Evolutionary conservation across 2,113 vertebrate species (phyloP).

Genomic region (Trichomycterus rosablanca): DNA sequence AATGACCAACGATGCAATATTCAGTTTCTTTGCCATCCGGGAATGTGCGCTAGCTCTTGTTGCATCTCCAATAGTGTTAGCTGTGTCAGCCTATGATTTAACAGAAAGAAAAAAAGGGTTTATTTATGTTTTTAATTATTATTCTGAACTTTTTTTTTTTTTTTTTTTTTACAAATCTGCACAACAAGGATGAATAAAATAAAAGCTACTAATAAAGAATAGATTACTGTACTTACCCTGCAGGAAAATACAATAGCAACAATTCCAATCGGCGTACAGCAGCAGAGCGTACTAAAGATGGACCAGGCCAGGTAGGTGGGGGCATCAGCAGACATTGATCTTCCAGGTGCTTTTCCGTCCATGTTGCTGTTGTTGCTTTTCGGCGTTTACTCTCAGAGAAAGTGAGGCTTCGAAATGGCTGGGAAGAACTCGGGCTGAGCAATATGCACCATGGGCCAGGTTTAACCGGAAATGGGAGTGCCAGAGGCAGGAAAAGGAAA

Average conservation of each 20-base stretch:
- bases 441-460: no score
- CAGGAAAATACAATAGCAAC: conserved; percentile 23
- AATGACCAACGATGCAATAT: conserved; percentile 33
- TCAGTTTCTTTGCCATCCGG: conserved; percentile 34
- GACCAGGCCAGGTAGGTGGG: conserved; percentile 33
- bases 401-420: no score
- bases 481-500: no score
- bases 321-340: not conserved
- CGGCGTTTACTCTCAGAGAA: not conserved
- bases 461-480: no score
- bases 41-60: conserved; percentile 28
- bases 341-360: not conserved
- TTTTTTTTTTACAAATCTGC: no score
- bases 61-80: conserved; percentile 22
- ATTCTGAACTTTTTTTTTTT: no score
- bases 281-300: conserved; percentile 32
- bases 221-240: conserved; percentile 9
- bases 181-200: no score
- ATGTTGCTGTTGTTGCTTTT: not conserved
- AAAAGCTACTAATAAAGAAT: no score
- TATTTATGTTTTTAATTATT: no score
- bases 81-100: conserved; percentile 27
- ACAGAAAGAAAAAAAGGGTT: no score
- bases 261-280: conserved; percentile 31
- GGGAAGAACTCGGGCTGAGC: no score